These are phyloP conservation scores for Drosophila prolongata DNA, from an alignment of 2,888 invertebrate species.

Conservation along the genomic window DNA sequence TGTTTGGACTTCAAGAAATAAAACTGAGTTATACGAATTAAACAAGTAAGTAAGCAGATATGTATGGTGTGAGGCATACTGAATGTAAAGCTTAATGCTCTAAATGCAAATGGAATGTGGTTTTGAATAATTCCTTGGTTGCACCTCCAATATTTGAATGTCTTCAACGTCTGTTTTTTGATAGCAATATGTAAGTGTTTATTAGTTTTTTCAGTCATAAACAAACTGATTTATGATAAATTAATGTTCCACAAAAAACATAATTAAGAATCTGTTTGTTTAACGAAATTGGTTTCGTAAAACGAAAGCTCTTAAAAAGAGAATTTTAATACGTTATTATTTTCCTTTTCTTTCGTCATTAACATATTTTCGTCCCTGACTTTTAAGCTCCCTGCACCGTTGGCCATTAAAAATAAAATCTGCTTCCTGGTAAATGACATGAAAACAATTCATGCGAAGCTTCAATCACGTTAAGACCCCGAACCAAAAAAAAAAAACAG, in stretches of 20 bases:
- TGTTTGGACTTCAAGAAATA: slow-evolving; percentile 22
- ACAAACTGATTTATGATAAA: background rate
- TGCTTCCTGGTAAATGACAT: slow-evolving; percentile 45
- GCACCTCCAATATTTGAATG: slow-evolving; percentile 6
- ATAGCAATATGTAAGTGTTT: background rate
- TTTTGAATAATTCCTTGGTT: slow-evolving; percentile 7
- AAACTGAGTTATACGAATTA: slow-evolving; percentile 2
- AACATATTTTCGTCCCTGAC: background rate
- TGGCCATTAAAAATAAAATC: slow-evolving; percentile 21
- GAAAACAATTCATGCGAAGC: slow-evolving; percentile 57
- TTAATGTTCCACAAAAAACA: too few relatives aligned
- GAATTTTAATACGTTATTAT: background rate
- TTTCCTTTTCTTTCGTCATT: background rate
- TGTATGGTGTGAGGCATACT: slow-evolving; percentile 3
- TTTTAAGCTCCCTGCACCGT: background rate
- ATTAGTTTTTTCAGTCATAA: background rate
- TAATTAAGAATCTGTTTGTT: too few relatives aligned
- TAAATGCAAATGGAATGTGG: slow-evolving; percentile 28
- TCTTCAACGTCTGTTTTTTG: background rate
- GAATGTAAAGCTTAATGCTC: slow-evolving; percentile 11
- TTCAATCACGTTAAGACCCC: slow-evolving; percentile 67
- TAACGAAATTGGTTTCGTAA: too few relatives aligned
- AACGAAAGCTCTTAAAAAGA: background rate
- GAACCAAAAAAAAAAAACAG: slow-evolving; percentile 14
- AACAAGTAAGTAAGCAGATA: slow-evolving; percentile 1